Evolutionary conservation across 2,797 vertebrate genomes (phyloP).

Genomic region (Florisuga fusca): DNA sequence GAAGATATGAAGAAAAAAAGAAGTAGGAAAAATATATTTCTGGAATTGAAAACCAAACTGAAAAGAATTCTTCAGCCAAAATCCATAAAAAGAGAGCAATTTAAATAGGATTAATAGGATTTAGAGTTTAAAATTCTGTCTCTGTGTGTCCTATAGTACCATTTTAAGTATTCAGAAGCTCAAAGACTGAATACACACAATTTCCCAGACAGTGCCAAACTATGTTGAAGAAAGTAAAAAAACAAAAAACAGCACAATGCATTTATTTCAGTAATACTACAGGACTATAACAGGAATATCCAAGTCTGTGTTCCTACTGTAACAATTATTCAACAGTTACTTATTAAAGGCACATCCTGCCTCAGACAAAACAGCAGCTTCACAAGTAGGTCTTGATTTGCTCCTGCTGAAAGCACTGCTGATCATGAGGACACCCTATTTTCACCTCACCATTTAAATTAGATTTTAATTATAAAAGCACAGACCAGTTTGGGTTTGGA

Average conservation of each 20-base stretch:
- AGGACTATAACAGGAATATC: not conserved
- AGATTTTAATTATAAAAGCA: too few species aligned
- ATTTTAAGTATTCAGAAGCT: not conserved
- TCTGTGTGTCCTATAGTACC: not conserved
- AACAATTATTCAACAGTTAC: not conserved
- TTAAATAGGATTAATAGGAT: not conserved
- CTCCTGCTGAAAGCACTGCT: not conserved
- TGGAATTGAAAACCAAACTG: not conserved
- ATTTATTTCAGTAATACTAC: not conserved
- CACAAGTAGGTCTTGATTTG: not conserved
- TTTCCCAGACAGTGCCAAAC: not conserved
- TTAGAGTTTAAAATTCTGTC: not conserved
- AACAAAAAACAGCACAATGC: too few species aligned
- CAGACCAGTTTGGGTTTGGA: too few species aligned
- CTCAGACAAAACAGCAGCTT: not conserved
- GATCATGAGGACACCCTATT: not conserved
- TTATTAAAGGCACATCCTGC: not conserved
- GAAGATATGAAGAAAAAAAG: not conserved
- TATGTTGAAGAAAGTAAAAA: too few species aligned
- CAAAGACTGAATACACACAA: not conserved
- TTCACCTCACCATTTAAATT: not conserved
- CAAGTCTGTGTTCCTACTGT: rapidly evolving
- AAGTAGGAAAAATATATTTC: not conserved
- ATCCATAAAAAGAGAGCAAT: not conserved
- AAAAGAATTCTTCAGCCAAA: not conserved